These are phyloP conservation scores for Lepidurus packardi DNA, from an alignment of 1,140 invertebrate genomes.

Conservation along the genomic window DNA sequence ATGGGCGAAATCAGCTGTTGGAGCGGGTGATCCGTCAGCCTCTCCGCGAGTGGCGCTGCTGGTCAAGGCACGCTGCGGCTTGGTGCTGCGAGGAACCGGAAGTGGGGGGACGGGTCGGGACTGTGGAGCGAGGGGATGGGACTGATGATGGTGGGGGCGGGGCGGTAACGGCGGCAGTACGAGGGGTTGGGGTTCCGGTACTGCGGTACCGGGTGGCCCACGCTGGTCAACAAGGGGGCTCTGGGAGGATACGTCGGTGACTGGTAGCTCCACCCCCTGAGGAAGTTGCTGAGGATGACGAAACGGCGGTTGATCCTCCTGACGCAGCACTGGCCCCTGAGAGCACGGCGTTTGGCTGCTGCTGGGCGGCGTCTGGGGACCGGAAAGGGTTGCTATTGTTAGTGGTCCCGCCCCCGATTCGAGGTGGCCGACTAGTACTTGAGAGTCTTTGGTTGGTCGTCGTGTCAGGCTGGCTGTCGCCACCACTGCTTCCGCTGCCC, in stretches of 20 bases:
- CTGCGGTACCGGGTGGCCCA: background rate
- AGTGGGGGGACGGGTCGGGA: slow-evolving; percentile 12
- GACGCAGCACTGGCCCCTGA: slow-evolving; percentile 35
- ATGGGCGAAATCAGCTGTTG: slow-evolving; percentile 38
- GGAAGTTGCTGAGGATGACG: slow-evolving; percentile 38
- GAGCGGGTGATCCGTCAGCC: slow-evolving; percentile 38
- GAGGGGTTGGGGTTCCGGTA: slow-evolving; percentile 20
- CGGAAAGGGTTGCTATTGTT: slow-evolving; percentile 31
- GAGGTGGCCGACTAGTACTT: slow-evolving; percentile 35
- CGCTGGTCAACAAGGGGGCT: slow-evolving; percentile 24
- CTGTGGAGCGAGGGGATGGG: slow-evolving; percentile 24
- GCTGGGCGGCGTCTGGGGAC: slow-evolving; percentile 24
- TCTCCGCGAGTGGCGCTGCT: slow-evolving; percentile 37
- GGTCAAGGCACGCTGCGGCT: slow-evolving; percentile 39
- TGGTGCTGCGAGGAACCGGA: slow-evolving; percentile 38
- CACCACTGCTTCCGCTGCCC: slow-evolving; percentile 44
- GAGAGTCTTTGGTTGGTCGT: slow-evolving; percentile 40
- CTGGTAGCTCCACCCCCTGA: slow-evolving; percentile 36
- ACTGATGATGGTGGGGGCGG: slow-evolving; percentile 30
- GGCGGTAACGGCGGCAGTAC: slow-evolving; percentile 34
- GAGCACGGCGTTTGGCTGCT: slow-evolving; percentile 38
- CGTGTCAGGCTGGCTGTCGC: slow-evolving; percentile 43
- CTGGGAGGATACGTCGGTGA: slow-evolving; percentile 34
- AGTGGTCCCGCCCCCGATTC: slow-evolving; percentile 35
- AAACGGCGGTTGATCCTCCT: slow-evolving; percentile 14